Percentiles rank a stretch among this genome's conserved stretches.
Evolutionary conservation across 2,888 invertebrate species (phyloP).

Genomic region (Teleiodes luculella): DNA sequence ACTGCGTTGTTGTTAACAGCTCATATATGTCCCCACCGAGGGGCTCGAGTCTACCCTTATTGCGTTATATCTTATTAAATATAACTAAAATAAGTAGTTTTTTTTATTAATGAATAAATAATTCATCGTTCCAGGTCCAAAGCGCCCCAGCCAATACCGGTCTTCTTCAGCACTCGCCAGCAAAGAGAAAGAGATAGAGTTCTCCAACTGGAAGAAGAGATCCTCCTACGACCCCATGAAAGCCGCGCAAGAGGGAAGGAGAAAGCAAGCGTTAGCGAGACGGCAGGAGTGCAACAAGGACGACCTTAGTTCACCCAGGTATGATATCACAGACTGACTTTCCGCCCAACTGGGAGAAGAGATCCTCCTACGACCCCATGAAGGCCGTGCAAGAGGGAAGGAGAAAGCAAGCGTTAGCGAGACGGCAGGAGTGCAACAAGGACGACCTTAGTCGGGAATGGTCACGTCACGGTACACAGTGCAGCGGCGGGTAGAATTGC

Average conservation of each 20-base stretch:
- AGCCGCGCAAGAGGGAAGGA: conserved; percentile 92
- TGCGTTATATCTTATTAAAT: too few species aligned
- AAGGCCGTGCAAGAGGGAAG: conserved; percentile 94
- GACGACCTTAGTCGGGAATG: conserved; percentile 66
- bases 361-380: conserved; percentile 95
- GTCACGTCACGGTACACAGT: too few species aligned
- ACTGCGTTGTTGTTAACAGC: too few species aligned
- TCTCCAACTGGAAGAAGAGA: conserved; percentile 92
- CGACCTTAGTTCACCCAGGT: conserved; percentile 71
- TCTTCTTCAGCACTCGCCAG: conserved; percentile 83
- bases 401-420: conserved; percentile 75
- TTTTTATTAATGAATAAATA: too few species aligned
- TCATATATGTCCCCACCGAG: too few species aligned
- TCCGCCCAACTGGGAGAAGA: too few species aligned
- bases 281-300: conserved; percentile 62
- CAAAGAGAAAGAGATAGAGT: conserved; percentile 86
- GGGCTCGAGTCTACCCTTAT: too few species aligned
- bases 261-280: conserved; percentile 73
- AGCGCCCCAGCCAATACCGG: conserved; percentile 79
- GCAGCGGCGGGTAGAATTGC: too few species aligned
- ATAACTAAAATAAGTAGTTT: too few species aligned
- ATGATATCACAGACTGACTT: conserved; percentile 3
- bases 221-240: conserved; percentile 94
- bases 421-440: conserved; percentile 57
- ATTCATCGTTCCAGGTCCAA: conserved; percentile 59